These are phyloP conservation scores for Squalus acanthias DNA, from an alignment of 2,797 vertebrate genomes.

Conservation along the genomic window DNA sequence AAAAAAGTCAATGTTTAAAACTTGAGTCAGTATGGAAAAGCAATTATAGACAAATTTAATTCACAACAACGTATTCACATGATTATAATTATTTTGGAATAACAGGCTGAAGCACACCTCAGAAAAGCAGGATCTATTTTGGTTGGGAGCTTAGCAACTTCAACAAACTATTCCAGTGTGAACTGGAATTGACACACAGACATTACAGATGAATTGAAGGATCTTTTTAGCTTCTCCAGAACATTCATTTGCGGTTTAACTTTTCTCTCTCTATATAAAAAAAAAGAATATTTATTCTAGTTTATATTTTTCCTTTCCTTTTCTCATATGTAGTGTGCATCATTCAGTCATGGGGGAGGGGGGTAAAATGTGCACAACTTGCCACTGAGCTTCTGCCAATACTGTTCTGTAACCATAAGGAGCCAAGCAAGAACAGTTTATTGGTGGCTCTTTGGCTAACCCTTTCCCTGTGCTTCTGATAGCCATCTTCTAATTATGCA, in stretches of 20 bases:
- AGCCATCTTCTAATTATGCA: too few species aligned
- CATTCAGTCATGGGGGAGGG: not conserved
- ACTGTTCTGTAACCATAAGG: not conserved
- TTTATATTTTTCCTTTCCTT: too few species aligned
- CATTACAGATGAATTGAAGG: not conserved
- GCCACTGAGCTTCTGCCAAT: not conserved
- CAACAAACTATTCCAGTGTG: not conserved
- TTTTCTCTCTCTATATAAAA: not conserved
- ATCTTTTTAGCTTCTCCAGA: not conserved
- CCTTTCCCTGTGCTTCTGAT: not conserved
- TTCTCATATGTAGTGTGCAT: not conserved
- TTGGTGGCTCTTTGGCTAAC: not conserved
- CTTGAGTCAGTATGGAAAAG: not conserved
- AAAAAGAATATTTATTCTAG: not conserved
- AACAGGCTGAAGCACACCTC: not conserved
- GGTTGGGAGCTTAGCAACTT: conserved; percentile 5
- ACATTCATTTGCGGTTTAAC: not conserved
- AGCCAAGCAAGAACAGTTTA: not conserved
- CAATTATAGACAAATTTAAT: not conserved
- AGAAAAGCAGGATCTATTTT: not conserved
- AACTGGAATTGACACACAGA: not conserved
- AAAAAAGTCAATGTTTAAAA: not conserved
- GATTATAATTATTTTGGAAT: not conserved
- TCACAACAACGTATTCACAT: not conserved
- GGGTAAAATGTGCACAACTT: not conserved